These are phyloP conservation scores for Ochropleura plecta DNA, from an alignment of 2,888 invertebrate species.

Conservation along the genomic window DNA sequence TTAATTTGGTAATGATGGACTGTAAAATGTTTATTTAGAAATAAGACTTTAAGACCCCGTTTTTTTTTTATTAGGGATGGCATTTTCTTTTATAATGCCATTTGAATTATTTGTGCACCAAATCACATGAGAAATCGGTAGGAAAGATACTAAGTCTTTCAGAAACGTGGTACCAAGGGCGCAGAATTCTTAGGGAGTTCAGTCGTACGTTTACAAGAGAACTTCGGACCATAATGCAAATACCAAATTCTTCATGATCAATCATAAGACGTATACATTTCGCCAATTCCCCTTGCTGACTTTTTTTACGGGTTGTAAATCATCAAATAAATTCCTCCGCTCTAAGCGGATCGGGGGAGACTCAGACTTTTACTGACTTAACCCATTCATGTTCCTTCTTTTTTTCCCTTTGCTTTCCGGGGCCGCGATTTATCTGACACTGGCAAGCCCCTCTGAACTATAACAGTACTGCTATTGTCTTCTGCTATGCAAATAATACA, in stretches of 20 bases:
- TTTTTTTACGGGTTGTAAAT: neutral
- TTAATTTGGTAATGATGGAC: constrained; percentile 45
- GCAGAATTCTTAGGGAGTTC: neutral
- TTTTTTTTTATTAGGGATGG: neutral
- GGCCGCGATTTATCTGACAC: too few species aligned
- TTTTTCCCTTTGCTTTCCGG: too few species aligned
- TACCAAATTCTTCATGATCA: neutral
- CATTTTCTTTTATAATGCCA: neutral
- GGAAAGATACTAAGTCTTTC: neutral
- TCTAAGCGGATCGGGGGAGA: too few species aligned
- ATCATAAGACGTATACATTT: neutral
- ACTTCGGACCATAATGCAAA: neutral
- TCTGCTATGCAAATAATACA: neutral
- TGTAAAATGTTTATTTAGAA: neutral
- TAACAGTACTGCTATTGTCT: neutral
- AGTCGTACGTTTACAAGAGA: neutral
- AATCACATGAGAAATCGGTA: neutral
- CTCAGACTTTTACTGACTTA: too few species aligned
- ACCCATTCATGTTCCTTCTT: too few species aligned
- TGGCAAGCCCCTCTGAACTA: too few species aligned
- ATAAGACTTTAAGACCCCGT: neutral
- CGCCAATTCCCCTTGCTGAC: neutral
- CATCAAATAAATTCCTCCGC: too few species aligned
- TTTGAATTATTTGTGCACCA: neutral
- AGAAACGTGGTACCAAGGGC: neutral